phyloP scores from a whole-genome alignment of 2,113 vertebrate species.

The Baryphthengus martii region DNA sequence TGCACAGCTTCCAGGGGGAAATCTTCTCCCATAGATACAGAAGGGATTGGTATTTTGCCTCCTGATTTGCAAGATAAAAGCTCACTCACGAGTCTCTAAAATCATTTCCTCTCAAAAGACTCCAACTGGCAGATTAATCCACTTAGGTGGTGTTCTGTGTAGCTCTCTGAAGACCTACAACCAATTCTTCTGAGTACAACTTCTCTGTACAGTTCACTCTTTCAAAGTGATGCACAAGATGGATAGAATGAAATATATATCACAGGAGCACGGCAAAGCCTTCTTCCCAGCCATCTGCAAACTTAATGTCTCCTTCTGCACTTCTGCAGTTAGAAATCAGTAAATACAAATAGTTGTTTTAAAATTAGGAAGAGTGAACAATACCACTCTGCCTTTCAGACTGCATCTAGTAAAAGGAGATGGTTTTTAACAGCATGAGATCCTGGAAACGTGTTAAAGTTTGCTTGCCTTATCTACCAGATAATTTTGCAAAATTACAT shows the following conservation, averaged over 20 bases:
- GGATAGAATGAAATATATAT: background rate
- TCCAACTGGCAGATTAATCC: background rate
- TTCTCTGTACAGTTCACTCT: background rate
- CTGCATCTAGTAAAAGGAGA: background rate
- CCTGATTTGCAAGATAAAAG: background rate
- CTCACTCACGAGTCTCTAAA: background rate
- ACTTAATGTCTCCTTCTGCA: background rate
- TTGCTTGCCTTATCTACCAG: background rate
- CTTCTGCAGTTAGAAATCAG: background rate
- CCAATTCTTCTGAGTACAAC: background rate
- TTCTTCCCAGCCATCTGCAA: background rate
- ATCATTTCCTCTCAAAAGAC: background rate
- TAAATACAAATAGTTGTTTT: background rate
- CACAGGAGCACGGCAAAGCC: fast-evolving
- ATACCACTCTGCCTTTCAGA: background rate
- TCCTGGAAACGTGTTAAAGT: background rate
- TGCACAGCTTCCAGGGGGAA: background rate
- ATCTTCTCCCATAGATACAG: background rate
- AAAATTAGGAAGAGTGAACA: background rate
- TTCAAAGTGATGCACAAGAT: background rate
- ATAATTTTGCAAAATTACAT: background rate
- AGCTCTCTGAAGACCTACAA: background rate
- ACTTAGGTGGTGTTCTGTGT: background rate
- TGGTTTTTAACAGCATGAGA: background rate
- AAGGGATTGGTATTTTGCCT: background rate